Conservation (phyloP, 2,113 vertebrate species). For the Gymnobelideus leadbeateri region DNA sequence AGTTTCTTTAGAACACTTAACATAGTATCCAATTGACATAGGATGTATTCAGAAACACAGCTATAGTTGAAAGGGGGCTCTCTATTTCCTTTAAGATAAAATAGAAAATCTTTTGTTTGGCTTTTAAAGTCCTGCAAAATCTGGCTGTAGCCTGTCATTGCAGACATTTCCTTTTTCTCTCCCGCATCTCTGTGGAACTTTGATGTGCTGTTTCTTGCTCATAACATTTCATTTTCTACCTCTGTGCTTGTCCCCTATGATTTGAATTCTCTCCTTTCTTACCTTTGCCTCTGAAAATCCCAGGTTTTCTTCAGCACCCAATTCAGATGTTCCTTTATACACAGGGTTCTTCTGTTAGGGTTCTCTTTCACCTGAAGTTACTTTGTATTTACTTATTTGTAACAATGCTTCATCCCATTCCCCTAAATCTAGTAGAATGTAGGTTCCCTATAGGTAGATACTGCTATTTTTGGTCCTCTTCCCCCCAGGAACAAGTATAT, state of each 20-base stretch:
- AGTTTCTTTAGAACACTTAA: conserved; percentile 28
- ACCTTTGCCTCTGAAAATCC: not conserved
- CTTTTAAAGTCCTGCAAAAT: not conserved
- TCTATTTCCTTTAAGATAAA: not conserved
- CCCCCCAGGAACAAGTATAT: not conserved
- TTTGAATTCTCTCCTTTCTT: not conserved
- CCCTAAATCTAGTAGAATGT: not conserved
- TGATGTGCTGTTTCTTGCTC: not conserved
- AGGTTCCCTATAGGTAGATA: not conserved
- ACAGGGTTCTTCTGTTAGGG: not conserved
- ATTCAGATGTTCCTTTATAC: not conserved
- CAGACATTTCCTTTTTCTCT: not conserved
- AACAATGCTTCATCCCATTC: not conserved
- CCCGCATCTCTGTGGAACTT: not conserved
- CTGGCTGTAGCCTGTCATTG: not conserved
- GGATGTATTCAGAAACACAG: not conserved
- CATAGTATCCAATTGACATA: conserved; percentile 21
- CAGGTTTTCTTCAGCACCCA: not conserved
- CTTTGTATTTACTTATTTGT: not conserved
- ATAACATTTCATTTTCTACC: not conserved
- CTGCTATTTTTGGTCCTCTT: not conserved
- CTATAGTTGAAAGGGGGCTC: conserved; percentile 22
- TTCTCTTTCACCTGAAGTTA: not conserved
- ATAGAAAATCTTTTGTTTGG: not conserved
- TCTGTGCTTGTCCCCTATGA: not conserved